Evolutionary conservation across 2,888 invertebrate genomes (phyloP).

Genomic region (Allacma fusca): DNA sequence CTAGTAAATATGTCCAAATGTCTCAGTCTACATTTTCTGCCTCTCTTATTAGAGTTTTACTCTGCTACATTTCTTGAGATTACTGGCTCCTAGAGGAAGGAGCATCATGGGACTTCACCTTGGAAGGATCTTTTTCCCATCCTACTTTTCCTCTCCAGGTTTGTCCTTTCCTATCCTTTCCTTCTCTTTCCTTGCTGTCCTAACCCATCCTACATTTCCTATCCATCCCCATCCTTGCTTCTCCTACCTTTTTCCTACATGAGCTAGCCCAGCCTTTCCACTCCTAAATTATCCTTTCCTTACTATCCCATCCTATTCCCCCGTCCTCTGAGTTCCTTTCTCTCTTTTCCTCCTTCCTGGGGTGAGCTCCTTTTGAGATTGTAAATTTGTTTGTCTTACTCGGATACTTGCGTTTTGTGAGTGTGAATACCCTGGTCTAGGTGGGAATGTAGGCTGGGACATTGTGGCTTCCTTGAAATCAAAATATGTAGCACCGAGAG

Average conservation of each 20-base stretch:
- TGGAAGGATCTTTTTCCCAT: no score
- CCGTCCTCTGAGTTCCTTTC: background rate
- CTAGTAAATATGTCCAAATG: no score
- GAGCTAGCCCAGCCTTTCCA: conserved; percentile 1
- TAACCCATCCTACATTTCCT: background rate
- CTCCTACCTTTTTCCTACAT: background rate
- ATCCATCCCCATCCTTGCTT: background rate
- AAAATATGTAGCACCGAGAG: no score
- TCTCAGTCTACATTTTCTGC: no score
- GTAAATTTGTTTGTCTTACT: background rate
- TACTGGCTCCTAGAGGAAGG: no score
- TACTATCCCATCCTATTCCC: background rate
- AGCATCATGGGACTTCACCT: no score
- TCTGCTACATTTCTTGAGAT: no score
- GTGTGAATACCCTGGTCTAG: no score
- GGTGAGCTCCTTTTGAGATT: background rate
- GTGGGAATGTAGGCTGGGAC: no score
- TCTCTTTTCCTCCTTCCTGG: background rate
- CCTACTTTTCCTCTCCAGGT: background rate
- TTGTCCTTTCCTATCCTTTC: background rate
- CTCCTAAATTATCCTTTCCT: background rate
- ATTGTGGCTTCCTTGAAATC: no score
- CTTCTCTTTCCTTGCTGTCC: background rate
- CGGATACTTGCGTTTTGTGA: no score
- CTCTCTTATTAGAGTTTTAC: no score